Evolutionary conservation across 1,140 invertebrate genomes (phyloP), one percentile per base, ranked within the genome.

Genomic region (Manduca sexta): DNA sequence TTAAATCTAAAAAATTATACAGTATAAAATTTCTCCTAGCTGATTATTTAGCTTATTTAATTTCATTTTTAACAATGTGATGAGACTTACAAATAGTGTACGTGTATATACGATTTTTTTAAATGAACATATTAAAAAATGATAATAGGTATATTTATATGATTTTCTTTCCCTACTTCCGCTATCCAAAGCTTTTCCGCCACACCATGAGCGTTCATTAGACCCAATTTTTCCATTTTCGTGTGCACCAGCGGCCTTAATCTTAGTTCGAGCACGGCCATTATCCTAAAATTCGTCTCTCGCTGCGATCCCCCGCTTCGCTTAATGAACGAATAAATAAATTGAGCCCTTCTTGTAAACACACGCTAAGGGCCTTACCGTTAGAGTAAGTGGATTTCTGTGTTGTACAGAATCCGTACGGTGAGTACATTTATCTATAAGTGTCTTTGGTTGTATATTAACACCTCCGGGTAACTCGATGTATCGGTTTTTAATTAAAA

Each of bases 241-340:
- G 6, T 18, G 6, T 18, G 13, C 11, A 12, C n/a, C 33, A 13
- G 1, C 21, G n/a, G n/a, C 12, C 14, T 45, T 45, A 35, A 45
- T 45, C n/a, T 2, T 15, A 45, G 16, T 15, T 16, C 31, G 66
- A 74, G 60, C 68, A 65, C 61, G 52, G 59, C 74, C 71, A 79
- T 84, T 84, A 84, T 74, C 74, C 76, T 77, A 77, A 84, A 84
- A 82, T 82, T 82, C 70, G 69, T 72, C 69, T 64, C 65, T 69
- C 49, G 56, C 60, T 60, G 59, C 59, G 77, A 74, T 70, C 75
- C 74, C 78, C 72, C 73, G 78, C 71, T 43, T 77, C 60, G 51
- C 56, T 74, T 84, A 84, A 84, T 84, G 81, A 84, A 81, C 78
- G 64, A 78, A 82, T 84, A 79, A 83, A 83, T 83, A 84, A 84